phyloP scores from a whole-genome alignment of 2,797 vertebrate genomes.

The Amphiprion clarkii region DNA sequence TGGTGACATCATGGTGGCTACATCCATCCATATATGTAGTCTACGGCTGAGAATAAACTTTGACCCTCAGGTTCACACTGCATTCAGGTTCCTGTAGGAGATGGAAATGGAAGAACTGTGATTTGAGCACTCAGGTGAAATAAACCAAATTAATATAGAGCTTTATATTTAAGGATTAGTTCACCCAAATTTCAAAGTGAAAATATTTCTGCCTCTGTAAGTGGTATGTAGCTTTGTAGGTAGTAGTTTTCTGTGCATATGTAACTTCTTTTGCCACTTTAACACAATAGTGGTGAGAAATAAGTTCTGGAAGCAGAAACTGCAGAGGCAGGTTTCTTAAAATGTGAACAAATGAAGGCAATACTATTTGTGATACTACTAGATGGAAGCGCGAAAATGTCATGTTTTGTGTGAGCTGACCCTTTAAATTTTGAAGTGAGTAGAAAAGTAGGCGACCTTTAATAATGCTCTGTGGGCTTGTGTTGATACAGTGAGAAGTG shows the following conservation, averaged over 20 bases:
- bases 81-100: neutral
- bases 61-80: neutral
- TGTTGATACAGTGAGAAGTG: neutral
- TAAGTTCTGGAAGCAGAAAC: neutral
- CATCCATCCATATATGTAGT: too few species aligned
- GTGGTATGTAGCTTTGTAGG: neutral
- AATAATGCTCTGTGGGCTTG: neutral
- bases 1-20: too few species aligned
- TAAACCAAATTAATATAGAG: neutral
- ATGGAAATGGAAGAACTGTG: neutral
- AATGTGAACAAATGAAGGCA: neutral
- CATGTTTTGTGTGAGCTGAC: neutral
- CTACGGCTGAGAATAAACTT: too few species aligned
- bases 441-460: neutral
- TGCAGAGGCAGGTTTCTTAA: neutral
- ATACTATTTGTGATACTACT: neutral
- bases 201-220: neutral
- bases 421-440: neutral
- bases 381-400: neutral
- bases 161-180: neutral
- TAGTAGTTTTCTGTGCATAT: neutral
- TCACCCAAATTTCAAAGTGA: neutral
- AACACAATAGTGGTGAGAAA: neutral
- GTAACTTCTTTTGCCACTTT: neutral
- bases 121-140: neutral